A percentile compares a stretch with the other conserved stretches of the same genome.
Evolutionary conservation across 2,113 vertebrate genomes (phyloP).

Genomic region (Oxyura jamaicensis): DNA sequence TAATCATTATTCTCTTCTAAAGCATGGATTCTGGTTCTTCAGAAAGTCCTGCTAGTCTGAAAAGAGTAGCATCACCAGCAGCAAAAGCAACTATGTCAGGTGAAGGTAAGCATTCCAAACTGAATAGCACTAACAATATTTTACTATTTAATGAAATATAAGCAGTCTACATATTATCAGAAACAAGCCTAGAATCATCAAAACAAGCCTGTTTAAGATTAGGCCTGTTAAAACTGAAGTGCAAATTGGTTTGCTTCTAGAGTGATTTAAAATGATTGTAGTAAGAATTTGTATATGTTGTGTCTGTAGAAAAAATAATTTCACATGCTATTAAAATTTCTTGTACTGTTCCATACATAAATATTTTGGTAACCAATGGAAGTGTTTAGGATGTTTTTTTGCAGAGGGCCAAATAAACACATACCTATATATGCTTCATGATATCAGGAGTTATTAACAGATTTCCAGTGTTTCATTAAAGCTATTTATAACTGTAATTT

Average conservation of each 20-base stretch:
- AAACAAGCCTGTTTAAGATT: neutral
- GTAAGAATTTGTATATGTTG: neutral
- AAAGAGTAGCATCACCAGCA: conserved; percentile 90
- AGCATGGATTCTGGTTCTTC: conserved; percentile 90
- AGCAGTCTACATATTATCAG: neutral
- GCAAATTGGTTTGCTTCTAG: neutral
- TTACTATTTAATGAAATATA: neutral
- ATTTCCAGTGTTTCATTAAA: neutral
- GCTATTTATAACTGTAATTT: neutral
- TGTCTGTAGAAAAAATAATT: neutral
- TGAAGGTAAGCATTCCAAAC: conserved; percentile 85
- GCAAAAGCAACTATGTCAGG: conserved; percentile 83
- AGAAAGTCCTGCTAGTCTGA: conserved; percentile 91
- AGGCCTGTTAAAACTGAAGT: neutral
- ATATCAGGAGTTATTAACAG: neutral
- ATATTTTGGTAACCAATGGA: neutral
- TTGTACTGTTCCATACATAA: neutral
- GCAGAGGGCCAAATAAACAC: neutral
- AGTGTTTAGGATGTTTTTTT: neutral
- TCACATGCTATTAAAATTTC: neutral
- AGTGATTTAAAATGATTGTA: neutral
- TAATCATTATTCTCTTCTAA: conserved; percentile 49
- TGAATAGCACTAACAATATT: neutral
- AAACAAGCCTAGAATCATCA: neutral
- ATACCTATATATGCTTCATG: neutral